Base-by-base conservation (phyloP, 2,797 vertebrate genomes). In the Cichlasoma orientale region DNA sequence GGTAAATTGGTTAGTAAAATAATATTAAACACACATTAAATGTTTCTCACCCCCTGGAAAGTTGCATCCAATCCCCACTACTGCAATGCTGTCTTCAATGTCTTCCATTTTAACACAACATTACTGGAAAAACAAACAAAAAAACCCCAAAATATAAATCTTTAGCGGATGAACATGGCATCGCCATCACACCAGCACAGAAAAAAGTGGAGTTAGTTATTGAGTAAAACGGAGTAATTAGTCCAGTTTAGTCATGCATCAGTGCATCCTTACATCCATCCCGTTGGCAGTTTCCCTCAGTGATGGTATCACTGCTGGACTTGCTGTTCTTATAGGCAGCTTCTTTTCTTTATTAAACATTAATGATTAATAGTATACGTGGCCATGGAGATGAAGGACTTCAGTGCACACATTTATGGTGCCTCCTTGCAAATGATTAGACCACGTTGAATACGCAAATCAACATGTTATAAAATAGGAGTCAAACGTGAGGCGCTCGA, bases 331-430 rank as follows among this genome's bases (percentile, higher is more conserved):
- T 92, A 93, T 90, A 90, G 76, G 3, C 74, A 23, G 78, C 75
- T 77, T 74, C 78, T 86, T 57, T 70, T 83, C 79, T 76, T 77
- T 55, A 91, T 94, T 6, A 92, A 93, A 92, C 82, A 93, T 94
- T 93, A 84, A 92, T 93, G 88, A 86, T 44, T 70, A 8, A 79
- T 52, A 85, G 89, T 87, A 71, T 86, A 21, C 44, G 89, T 92
- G 63, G 3, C 88, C 92, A 92, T 93, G 93, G 90, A 82, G 91
- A 94, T 83, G 90, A 82, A 86, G 63, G 81, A 88, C 81, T 86
- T 66, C 85, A 91, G 57, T 91, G 91, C 84, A 89, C 90, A 89
- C 90, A 71, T 91, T 89, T 90, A 92, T 87, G 78, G 68, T 3
- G 27, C 19, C 77, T 27, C 27, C 31, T 85, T 14, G 31, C 47